These are phyloP conservation scores for Sitta carolinensis DNA, from an alignment of 2,797 vertebrate genomes.

Conservation along the genomic window DNA sequence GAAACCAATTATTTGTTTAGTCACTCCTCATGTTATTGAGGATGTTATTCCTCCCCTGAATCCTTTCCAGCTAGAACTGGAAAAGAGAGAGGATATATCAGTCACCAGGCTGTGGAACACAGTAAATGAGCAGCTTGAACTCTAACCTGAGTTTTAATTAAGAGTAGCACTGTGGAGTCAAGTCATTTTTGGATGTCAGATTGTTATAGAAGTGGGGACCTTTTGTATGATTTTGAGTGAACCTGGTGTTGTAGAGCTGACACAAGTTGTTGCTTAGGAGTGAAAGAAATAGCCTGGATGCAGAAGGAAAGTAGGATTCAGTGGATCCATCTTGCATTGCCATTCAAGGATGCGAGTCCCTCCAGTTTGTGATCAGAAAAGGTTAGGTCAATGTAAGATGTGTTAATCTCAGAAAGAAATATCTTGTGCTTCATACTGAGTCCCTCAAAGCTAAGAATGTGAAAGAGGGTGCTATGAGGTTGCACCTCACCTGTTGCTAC, in stretches of 20 bases:
- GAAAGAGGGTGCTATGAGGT: neutral
- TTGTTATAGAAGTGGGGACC: neutral
- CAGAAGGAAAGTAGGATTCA: neutral
- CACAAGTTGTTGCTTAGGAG: neutral
- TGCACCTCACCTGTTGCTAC: neutral
- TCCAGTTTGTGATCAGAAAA: neutral
- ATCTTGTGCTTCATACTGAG: neutral
- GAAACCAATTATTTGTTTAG: neutral
- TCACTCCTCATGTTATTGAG: neutral
- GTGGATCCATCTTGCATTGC: neutral
- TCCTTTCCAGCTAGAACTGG: neutral
- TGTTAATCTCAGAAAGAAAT: neutral
- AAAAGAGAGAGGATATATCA: neutral
- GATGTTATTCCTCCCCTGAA: neutral
- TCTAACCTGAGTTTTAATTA: neutral
- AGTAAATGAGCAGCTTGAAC: neutral
- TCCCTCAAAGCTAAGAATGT: neutral
- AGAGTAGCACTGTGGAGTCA: neutral
- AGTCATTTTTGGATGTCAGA: neutral
- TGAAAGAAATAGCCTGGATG: neutral
- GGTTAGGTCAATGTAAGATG: rapidly evolving
- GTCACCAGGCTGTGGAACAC: neutral
- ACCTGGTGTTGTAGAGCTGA: neutral
- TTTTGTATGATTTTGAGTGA: neutral
- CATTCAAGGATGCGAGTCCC: neutral